A percentile compares a stretch with the other conserved stretches of the same genome.
Evolutionary conservation across 2,113 vertebrate species (phyloP).

Genomic region (Nannobrachium achirus): DNA sequence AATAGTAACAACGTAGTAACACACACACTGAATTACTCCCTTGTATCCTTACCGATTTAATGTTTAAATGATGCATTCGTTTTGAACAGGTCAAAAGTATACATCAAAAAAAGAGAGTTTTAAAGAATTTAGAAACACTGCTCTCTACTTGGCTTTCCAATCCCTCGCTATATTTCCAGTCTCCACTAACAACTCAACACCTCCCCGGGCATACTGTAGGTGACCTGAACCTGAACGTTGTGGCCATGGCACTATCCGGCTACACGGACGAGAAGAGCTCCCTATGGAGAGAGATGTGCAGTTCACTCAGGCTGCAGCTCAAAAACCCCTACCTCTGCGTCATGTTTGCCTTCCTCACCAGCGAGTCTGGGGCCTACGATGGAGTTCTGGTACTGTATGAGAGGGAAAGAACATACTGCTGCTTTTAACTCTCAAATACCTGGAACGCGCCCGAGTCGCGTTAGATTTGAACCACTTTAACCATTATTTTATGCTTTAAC

Average conservation of each 20-base stretch:
- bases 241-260: slow-evolving; percentile 97
- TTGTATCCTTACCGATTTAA: too few relatives aligned
- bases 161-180: background rate
- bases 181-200: background rate
- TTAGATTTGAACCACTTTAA: too few relatives aligned
- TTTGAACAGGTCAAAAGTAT: background rate
- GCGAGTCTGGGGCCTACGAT: slow-evolving; percentile 92
- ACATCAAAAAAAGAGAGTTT: too few relatives aligned
- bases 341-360: slow-evolving; percentile 99
- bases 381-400: slow-evolving; percentile 88
- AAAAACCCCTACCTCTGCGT: slow-evolving; percentile 95
- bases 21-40: too few relatives aligned
- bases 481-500: too few relatives aligned
- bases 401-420: background rate
- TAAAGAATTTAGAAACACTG: too few relatives aligned
- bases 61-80: background rate
- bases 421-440: too few relatives aligned
- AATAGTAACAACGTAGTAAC: too few relatives aligned
- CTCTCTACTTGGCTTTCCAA: too few relatives aligned
- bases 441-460: too few relatives aligned
- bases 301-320: slow-evolving; percentile 90
- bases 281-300: slow-evolving; percentile 99
- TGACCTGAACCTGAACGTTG: slow-evolving; percentile 97
- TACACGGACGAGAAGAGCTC: slow-evolving; percentile 97
- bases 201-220: slow-evolving; percentile 78